Conservation (phyloP, 2,113 vertebrate species). For the Callionymus lyra region DNA sequence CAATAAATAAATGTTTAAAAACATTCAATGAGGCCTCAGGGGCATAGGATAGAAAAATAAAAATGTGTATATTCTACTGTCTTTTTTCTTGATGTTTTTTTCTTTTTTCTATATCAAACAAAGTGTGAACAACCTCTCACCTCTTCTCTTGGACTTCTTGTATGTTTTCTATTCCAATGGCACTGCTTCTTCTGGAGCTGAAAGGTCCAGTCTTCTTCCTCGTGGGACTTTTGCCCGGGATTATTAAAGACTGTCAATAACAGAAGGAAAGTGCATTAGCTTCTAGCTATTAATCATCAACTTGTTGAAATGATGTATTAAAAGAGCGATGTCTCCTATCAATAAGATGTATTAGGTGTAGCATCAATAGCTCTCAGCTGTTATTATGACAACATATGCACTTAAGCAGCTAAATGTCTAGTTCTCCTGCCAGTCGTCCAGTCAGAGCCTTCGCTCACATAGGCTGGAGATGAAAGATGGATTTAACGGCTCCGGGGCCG, state of each 20-base stretch:
- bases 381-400: constrained; percentile 44
- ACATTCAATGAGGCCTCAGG: no score
- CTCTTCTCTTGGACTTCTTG: constrained; percentile 89
- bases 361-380: no score
- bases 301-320: background rate
- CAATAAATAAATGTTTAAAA: no score
- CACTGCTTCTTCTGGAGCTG: constrained; percentile 85
- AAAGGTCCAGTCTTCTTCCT: constrained; percentile 89
- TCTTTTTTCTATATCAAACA: background rate
- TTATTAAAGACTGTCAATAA: constrained; percentile 81
- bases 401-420: constrained; percentile 39
- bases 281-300: background rate
- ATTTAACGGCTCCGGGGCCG: constrained; percentile 38
- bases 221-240: constrained; percentile 90
- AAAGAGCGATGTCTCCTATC: background rate
- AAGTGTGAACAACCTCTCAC: constrained; percentile 48
- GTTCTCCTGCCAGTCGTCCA: constrained; percentile 23
- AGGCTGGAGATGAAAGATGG: constrained; percentile 37
- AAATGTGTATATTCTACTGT: background rate
- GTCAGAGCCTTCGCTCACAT: constrained; percentile 16
- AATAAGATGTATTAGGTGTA: background rate
- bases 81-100: background rate
- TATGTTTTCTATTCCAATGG: constrained; percentile 95
- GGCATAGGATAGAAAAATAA: background rate
- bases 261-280: constrained; percentile 8